phyloP scores from a whole-genome alignment of 2,797 vertebrate genomes.

The Onychomys torridus region DNA sequence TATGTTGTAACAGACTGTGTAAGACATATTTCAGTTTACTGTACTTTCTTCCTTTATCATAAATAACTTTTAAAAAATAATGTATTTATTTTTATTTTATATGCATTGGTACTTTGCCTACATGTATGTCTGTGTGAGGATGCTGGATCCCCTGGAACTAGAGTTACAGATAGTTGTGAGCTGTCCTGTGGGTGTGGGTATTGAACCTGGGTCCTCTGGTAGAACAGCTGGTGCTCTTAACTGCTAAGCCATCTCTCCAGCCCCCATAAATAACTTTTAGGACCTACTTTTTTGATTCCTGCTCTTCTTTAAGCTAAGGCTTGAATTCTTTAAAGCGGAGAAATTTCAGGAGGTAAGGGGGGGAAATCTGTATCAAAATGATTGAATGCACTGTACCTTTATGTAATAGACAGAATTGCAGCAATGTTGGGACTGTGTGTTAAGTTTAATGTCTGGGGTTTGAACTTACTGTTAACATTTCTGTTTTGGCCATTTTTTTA shows the following conservation, averaged over 20 bases:
- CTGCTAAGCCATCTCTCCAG: not conserved
- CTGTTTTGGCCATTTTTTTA: slow-evolving; percentile 69
- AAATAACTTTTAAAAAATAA: not conserved
- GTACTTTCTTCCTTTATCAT: not conserved
- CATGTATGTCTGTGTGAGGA: not conserved
- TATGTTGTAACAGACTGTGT: not conserved
- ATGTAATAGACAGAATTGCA: not conserved
- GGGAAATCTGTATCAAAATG: not conserved
- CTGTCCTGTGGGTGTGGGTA: not conserved
- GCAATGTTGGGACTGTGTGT: not conserved
- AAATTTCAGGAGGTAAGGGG: not conserved
- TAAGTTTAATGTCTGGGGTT: not conserved
- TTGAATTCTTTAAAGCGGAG: slow-evolving; percentile 46
- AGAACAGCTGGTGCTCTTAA: not conserved
- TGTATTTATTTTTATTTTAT: not conserved
- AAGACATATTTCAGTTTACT: not conserved
- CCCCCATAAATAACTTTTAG: not conserved
- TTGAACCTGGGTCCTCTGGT: not conserved
- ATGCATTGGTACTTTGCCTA: not conserved
- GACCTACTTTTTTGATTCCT: not conserved
- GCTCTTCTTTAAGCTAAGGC: not conserved
- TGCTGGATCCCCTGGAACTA: not conserved
- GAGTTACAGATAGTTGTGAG: not conserved
- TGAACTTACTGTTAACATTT: slow-evolving; percentile 4
- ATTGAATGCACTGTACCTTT: not conserved